Evolutionary conservation across 2,797 vertebrate genomes (phyloP).

Genomic region (Acrocephalus scirpaceus): DNA sequence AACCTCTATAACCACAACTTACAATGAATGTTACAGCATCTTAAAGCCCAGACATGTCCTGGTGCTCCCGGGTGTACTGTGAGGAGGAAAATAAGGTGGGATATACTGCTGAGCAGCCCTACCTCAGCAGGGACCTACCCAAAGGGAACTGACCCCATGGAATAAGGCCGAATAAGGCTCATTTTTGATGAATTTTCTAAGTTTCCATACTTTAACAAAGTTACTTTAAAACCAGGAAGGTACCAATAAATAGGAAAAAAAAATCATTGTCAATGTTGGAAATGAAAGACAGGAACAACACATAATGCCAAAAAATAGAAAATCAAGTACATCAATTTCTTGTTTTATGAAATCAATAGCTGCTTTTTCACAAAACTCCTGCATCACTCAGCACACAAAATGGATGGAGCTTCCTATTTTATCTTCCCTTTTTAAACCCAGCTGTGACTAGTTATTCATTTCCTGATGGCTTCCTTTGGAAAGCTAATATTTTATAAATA

Average conservation of each 20-base stretch:
- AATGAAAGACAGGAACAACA: neutral
- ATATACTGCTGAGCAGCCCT: neutral
- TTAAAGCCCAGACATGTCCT: neutral
- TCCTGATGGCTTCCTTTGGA: slow-evolving; percentile 9
- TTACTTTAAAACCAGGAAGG: neutral
- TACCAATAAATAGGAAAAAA: neutral
- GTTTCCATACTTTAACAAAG: neutral
- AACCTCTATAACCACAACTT: neutral
- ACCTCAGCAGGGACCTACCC: neutral
- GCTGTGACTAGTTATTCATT: neutral
- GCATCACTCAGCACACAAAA: neutral
- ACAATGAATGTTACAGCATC: neutral
- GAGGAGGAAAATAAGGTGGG: neutral
- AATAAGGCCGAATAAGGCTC: neutral
- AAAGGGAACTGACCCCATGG: accelerated
- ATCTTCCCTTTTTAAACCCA: neutral
- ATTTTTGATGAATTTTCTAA: neutral
- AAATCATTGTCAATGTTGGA: neutral
- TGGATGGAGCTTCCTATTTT: neutral
- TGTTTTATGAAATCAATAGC: neutral
- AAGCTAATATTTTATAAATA: slow-evolving; percentile 24
- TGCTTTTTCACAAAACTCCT: neutral
- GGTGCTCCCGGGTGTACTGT: accelerated
- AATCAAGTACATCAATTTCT: neutral
- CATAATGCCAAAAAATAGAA: neutral